phyloP scores from a whole-genome alignment of 2,113 vertebrate genomes.

The Galbula dea region DNA sequence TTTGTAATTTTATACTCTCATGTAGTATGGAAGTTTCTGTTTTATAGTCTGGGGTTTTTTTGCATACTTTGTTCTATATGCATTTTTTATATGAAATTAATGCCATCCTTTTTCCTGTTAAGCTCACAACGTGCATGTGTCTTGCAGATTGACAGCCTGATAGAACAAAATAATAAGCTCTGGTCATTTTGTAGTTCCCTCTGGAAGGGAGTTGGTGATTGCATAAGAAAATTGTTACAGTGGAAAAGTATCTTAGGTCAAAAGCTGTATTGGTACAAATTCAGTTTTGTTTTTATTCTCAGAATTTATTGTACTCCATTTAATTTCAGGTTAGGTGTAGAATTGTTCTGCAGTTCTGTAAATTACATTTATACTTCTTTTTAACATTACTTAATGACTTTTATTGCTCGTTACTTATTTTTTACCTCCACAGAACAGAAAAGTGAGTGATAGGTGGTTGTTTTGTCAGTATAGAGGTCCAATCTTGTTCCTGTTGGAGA shows the following conservation, averaged over 20 bases:
- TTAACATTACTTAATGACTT: background rate
- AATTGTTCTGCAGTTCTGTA: background rate
- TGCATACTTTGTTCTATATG: background rate
- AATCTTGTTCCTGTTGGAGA: background rate
- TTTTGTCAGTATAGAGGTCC: background rate
- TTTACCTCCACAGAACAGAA: background rate
- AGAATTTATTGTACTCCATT: background rate
- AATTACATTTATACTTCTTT: background rate
- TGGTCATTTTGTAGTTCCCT: background rate
- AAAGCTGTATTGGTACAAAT: background rate
- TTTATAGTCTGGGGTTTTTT: slow-evolving; percentile 42
- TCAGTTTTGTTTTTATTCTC: background rate
- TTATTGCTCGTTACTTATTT: background rate
- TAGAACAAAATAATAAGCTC: slow-evolving; percentile 4
- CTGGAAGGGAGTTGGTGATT: background rate
- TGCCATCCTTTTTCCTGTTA: background rate
- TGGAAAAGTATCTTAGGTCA: background rate
- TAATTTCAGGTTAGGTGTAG: background rate
- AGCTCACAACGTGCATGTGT: background rate
- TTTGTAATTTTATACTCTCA: slow-evolving; percentile 43
- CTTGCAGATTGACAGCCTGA: slow-evolving; percentile 8
- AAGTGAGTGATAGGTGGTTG: background rate
- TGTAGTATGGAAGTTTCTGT: slow-evolving; percentile 26
- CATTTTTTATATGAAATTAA: slow-evolving; percentile 14
- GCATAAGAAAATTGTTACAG: background rate